A percentile compares a stretch with the other conserved stretches of the same genome.
phyloP scores from a whole-genome alignment of 2,797 vertebrate species.

The Argentina silus region DNA sequence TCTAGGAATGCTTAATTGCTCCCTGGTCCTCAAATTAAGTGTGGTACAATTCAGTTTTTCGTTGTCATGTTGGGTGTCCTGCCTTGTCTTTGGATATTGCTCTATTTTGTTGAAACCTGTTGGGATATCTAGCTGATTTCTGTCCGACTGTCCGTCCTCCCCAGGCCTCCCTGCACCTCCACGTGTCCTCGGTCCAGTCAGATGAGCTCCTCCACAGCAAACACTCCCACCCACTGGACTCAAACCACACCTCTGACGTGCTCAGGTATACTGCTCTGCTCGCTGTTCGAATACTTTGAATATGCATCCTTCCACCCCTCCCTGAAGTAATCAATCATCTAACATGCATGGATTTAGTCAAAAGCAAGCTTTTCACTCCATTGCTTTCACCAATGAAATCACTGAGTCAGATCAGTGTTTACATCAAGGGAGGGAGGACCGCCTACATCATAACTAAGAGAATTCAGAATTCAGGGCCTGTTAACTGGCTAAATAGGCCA shows the following conservation, averaged over 20 bases:
- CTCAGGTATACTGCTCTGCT: constrained; percentile 84
- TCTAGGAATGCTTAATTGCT: not conserved
- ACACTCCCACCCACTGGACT: constrained; percentile 99
- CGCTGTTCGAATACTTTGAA: too few species aligned
- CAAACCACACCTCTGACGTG: constrained; percentile 99
- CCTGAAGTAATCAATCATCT: too few species aligned
- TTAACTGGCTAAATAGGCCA: not conserved
- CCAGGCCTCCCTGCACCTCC: constrained; percentile 98
- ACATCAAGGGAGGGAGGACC: too few species aligned
- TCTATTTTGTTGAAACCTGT: not conserved
- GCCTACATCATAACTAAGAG: too few species aligned
- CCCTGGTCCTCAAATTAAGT: not conserved
- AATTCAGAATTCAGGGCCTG: not conserved
- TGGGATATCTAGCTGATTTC: not conserved
- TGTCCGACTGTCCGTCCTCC: constrained; percentile 27
- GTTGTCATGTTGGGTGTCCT: not conserved
- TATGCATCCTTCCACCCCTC: too few species aligned
- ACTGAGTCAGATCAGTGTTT: too few species aligned
- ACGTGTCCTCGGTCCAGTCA: constrained; percentile 98
- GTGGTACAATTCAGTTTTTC: not conserved
- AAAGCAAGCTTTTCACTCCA: too few species aligned
- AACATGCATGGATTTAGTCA: too few species aligned
- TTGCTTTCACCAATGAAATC: too few species aligned
- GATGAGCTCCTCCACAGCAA: constrained; percentile 99
- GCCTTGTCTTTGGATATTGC: not conserved